A percentile compares a stretch with the other conserved stretches of the same genome.
These are phyloP conservation scores for Thunnus thynnus DNA, from an alignment of 2,113 vertebrate species.

Conservation along the genomic window DNA sequence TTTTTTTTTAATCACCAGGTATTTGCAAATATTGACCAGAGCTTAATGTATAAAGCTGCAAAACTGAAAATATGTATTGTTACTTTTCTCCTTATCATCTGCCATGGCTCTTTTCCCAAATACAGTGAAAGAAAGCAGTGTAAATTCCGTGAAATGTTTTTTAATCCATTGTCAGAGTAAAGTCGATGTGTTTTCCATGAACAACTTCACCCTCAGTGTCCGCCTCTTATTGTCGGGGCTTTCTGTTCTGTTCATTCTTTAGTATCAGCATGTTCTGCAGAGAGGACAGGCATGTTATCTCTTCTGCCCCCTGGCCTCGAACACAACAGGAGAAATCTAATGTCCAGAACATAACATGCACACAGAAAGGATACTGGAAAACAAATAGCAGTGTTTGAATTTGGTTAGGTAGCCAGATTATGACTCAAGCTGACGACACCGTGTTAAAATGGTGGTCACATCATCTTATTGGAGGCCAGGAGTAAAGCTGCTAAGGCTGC, in stretches of 20 bases:
- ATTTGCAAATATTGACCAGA: slow-evolving; percentile 61
- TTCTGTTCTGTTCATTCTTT: slow-evolving; percentile 34
- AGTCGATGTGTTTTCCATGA: background rate
- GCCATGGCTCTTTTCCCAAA: background rate
- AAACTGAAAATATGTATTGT: slow-evolving; percentile 22
- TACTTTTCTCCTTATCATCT: slow-evolving; percentile 30
- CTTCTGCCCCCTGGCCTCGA: slow-evolving; percentile 1
- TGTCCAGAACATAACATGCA: slow-evolving; percentile 11
- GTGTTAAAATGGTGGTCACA: background rate
- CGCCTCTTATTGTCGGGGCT: background rate
- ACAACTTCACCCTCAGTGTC: background rate
- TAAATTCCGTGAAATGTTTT: slow-evolving; percentile 5
- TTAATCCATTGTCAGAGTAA: background rate
- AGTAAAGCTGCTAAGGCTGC: background rate
- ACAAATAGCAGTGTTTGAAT: background rate
- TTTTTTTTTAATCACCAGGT: slow-evolving; percentile 31
- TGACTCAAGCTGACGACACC: background rate
- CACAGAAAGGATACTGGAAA: slow-evolving; percentile 3
- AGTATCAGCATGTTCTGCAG: slow-evolving; percentile 42
- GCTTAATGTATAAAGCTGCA: slow-evolving; percentile 41
- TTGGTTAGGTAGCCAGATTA: background rate
- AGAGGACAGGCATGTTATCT: slow-evolving; percentile 37
- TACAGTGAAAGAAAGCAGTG: slow-evolving; percentile 6
- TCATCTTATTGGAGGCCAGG: background rate
- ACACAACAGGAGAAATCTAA: slow-evolving; percentile 5